Evolutionary conservation across 2,888 invertebrate species (phyloP), one percentile per base, ranked within the genome.

Genomic region (Vannuccia rotundouncinata): DNA sequence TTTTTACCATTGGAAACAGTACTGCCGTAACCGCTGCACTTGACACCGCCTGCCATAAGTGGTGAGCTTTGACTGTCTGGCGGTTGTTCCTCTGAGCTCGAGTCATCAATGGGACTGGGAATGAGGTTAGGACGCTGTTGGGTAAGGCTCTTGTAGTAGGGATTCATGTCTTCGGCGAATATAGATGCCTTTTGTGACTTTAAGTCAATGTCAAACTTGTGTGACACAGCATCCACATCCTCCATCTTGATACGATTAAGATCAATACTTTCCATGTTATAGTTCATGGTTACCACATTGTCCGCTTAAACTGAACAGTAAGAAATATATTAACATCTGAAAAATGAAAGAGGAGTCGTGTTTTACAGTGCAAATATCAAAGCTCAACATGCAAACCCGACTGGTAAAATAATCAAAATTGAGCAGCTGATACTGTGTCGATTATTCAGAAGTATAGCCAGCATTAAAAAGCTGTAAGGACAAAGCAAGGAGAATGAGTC

Each of bases 1-100:
- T 66, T 66, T 66, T 66, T 66, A 17, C 66, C 66, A 45, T 45
- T 45, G 45, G 45, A 45, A 10, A 45, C 5, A 10, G 45, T 10
- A 17, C 45, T 45, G 17, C 45, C 45, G 45, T 45, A 45, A 17
- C 45, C 45, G 17, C 45, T 17, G 22, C 22, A 66, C 22, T 66
- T 66, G 2, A 5, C 17, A 5, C 25, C 22, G 2, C 5, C 66
- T 27, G 2, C 25, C 10, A 66, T 17, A 22, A 27, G 66, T 22
- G 66, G 66, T 22, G 66, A 66, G 25, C 66, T 66, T 22, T 66
- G 66, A 66, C 66, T 66, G 22, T 66, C 66, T 2, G 66, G 66
- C 22, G 66, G 66, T 22, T 66, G 66, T 22, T 66, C 66, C 66
- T 66, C 66, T 13, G 66, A 66, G 25, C 66, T 66, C 2, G 66